Evolutionary conservation across 1,140 invertebrate genomes (phyloP).

Genomic region (Gerris buenoi): DNA sequence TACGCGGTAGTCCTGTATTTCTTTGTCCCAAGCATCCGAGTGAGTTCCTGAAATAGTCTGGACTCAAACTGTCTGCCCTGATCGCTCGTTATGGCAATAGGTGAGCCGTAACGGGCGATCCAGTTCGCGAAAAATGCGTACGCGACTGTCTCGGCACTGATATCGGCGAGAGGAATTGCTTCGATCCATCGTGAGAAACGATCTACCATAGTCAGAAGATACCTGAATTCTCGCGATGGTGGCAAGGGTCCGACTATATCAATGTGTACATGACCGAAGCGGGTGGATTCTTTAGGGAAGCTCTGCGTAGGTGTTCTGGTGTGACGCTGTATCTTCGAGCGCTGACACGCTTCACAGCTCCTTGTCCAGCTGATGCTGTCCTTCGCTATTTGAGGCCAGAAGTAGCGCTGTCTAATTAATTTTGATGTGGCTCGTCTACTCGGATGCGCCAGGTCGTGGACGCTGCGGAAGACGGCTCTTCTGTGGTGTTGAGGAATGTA

Average conservation of each 20-base stretch:
- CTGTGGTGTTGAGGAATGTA: neutral
- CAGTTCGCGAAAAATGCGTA: neutral
- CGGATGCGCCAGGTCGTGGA: neutral
- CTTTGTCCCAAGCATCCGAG: neutral
- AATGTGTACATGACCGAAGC: neutral
- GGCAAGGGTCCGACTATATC: neutral
- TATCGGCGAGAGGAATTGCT: neutral
- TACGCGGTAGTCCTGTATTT: neutral
- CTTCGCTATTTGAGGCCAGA: too few species aligned
- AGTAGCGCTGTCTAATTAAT: neutral
- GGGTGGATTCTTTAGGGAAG: neutral
- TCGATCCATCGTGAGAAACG: neutral
- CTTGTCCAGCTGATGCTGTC: neutral
- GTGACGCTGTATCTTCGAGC: neutral
- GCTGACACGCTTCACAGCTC: neutral
- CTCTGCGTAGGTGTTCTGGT: neutral
- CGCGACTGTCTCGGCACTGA: neutral
- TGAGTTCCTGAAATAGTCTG: neutral
- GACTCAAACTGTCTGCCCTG: neutral
- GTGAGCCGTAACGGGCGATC: neutral
- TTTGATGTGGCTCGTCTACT: neutral
- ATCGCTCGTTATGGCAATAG: neutral
- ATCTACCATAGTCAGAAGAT: neutral
- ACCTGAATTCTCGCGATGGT: neutral
- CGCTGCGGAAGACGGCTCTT: neutral